These are phyloP conservation scores for Rachycentron canadum DNA, from an alignment of 2,797 vertebrate genomes.

Conservation along the genomic window DNA sequence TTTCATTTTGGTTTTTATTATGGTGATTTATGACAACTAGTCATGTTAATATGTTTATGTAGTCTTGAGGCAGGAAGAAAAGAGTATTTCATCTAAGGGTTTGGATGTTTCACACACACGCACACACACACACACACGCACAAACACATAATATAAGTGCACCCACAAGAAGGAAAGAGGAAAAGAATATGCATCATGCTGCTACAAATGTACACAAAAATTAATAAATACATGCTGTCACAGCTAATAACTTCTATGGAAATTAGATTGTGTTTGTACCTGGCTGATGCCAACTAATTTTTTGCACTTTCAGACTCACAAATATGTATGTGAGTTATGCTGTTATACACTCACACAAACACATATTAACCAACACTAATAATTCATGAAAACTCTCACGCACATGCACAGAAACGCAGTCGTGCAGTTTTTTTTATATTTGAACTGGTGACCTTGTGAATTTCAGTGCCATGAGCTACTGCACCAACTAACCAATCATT, in stretches of 20 bases:
- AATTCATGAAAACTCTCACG: not conserved
- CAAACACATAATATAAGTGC: not conserved
- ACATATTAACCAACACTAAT: not conserved
- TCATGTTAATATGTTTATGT: slow-evolving; percentile 56
- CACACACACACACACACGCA: slow-evolving; percentile 12
- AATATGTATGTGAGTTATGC: not conserved
- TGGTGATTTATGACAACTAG: slow-evolving; percentile 68
- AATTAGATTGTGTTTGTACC: not conserved
- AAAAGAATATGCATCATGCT: not conserved
- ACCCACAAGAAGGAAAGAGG: no score
- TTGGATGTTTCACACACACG: slow-evolving; percentile 38
- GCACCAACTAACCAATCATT: not conserved
- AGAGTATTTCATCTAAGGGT: slow-evolving; percentile 55
- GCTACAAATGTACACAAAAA: slow-evolving; percentile 1
- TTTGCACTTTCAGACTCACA: not conserved
- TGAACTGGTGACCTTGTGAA: not conserved
- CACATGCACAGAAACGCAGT: not conserved
- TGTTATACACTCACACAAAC: not conserved
- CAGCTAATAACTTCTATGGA: not conserved
- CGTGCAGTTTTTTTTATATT: not conserved
- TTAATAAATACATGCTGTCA: not conserved
- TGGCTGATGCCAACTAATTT: not conserved
- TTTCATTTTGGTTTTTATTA: slow-evolving; percentile 31
- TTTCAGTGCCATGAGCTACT: not conserved
- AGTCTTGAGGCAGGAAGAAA: slow-evolving; percentile 57